These are phyloP conservation scores for Petaurus breviceps DNA, from an alignment of 2,113 vertebrate species.

Conservation along the genomic window DNA sequence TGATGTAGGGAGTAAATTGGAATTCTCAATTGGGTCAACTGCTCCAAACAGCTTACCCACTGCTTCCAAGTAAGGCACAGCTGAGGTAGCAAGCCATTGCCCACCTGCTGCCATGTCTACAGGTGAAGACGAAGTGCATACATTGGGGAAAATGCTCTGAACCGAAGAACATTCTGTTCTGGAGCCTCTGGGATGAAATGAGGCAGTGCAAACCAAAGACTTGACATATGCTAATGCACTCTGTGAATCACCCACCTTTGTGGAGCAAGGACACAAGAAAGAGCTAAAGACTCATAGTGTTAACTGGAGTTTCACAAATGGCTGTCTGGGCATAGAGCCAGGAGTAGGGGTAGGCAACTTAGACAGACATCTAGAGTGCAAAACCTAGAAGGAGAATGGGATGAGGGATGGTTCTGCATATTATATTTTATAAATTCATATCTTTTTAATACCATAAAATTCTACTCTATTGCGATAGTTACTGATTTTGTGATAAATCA, in stretches of 20 bases:
- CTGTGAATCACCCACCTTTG: background rate
- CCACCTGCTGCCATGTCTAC: background rate
- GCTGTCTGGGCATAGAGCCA: background rate
- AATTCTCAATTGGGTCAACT: conserved; percentile 66
- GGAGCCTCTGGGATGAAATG: background rate
- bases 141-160: background rate
- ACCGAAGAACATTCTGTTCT: rapidly evolving
- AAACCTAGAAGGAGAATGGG: background rate
- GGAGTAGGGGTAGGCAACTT: background rate
- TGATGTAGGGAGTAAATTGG: conserved; percentile 48
- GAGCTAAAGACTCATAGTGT: background rate
- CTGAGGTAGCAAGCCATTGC: background rate
- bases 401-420: background rate
- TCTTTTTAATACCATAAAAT: background rate
- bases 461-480: background rate
- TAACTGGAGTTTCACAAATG: background rate
- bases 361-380: background rate
- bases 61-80: background rate
- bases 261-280: background rate
- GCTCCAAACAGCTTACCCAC: conserved; percentile 38
- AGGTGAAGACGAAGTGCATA: background rate
- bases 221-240: background rate
- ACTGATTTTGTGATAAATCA: background rate
- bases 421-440: background rate
- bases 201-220: background rate